Evolutionary conservation across 1,140 invertebrate species (phyloP).

Genomic region (Megalopta genalis): DNA sequence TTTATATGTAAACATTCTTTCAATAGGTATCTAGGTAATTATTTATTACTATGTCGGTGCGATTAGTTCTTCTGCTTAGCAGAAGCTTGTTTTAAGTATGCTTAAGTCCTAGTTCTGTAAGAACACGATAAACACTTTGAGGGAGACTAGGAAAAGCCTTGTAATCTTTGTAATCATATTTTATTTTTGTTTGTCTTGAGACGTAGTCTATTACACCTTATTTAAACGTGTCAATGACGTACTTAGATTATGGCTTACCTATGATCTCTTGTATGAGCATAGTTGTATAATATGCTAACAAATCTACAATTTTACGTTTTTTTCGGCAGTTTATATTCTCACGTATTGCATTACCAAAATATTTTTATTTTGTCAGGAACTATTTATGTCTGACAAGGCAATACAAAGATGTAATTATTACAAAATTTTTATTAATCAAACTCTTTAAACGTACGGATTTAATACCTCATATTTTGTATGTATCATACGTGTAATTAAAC

Average conservation of each 20-base stretch:
- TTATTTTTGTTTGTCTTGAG: conserved; percentile 1
- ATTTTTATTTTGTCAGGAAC: conserved; percentile 21
- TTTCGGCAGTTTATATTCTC: conserved; percentile 52
- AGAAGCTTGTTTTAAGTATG: conserved; percentile 58
- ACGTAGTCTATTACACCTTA: conserved; percentile 44
- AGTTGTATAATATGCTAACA: conserved; percentile 61
- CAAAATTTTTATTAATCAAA: conserved; percentile 45
- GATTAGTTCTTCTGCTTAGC: conserved; percentile 55
- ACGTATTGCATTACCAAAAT: conserved; percentile 43
- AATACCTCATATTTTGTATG: conserved; percentile 54
- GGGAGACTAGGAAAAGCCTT: conserved; percentile 50
- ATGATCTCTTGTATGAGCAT: conserved; percentile 60
- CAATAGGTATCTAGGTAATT: conserved; percentile 60
- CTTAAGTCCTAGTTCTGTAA: conserved; percentile 52
- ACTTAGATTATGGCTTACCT: conserved; percentile 66
- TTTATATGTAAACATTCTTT: conserved; percentile 62
- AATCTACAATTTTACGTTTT: conserved; percentile 26
- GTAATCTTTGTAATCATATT: conserved; percentile 44
- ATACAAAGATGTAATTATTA: conserved; percentile 52
- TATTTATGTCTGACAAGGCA: conserved; percentile 45
- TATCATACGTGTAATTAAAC: conserved; percentile 29
- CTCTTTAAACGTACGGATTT: conserved; percentile 43
- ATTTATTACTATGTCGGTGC: conserved; percentile 61
- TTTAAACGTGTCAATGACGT: conserved; percentile 54
- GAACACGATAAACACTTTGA: conserved; percentile 47